Percentiles rank a stretch among this genome's conserved stretches.
Conservation (phyloP, 1,140 invertebrate genomes). For the Anagrus nilaparvatae region DNA sequence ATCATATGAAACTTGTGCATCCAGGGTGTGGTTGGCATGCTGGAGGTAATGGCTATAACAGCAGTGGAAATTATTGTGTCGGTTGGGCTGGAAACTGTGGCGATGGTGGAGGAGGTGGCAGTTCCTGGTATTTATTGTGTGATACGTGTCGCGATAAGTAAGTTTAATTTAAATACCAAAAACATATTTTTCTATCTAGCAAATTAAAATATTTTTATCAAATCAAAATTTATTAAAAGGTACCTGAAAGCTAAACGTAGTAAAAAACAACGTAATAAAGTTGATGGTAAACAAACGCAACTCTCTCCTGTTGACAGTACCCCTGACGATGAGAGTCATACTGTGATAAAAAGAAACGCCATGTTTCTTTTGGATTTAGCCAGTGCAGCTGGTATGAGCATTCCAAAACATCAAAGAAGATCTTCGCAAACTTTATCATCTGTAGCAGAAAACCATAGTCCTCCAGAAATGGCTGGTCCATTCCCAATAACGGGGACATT, state of each 20-base stretch:
- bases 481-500: conserved; percentile 60
- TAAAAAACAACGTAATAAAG: too few relatives aligned
- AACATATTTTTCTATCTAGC: too few relatives aligned
- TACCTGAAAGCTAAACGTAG: too few relatives aligned
- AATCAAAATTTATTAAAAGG: too few relatives aligned
- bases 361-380: conserved; percentile 86
- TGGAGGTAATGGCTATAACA: conserved; percentile 82
- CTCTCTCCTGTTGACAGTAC: conserved; percentile 33
- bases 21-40: conserved; percentile 81
- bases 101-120: conserved; percentile 75
- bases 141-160: conserved; percentile 80
- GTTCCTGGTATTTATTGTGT: conserved; percentile 87
- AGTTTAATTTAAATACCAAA: too few relatives aligned
- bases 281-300: conserved; percentile 21
- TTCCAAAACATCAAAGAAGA: conserved; percentile 41
- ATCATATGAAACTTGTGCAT: conserved; percentile 84
- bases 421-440: conserved; percentile 49
- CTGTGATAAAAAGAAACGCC: conserved; percentile 85
- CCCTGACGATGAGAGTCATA: conserved; percentile 53
- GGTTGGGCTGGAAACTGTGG: conserved; percentile 85
- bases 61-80: conserved; percentile 70
- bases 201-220: too few relatives aligned
- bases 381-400: conserved; percentile 50
- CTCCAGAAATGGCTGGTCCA: conserved; percentile 43
- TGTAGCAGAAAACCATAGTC: conserved; percentile 50